Evolutionary conservation across 2,797 vertebrate genomes (phyloP), one percentile per base, ranked within the genome.

Genomic region (Paramormyrops hopkinsi): DNA sequence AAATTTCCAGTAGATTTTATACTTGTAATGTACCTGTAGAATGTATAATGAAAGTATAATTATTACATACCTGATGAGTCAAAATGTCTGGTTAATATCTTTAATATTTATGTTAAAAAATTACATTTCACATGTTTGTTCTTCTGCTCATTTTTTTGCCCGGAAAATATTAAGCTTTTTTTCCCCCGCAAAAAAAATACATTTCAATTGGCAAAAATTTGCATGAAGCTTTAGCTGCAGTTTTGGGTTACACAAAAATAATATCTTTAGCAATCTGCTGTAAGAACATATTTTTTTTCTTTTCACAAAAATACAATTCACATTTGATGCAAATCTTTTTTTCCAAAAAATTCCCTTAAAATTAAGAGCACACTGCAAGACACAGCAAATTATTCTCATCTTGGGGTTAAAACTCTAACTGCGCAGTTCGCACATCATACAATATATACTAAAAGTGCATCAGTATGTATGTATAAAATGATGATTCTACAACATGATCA

Each of bases 121-220:
- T 91, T 88, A 59, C 89, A 91, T 93, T 92, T 19, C 25, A 54
- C 14, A 48, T 29, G 2, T 53, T 86, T 86, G 48, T 86, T 86
- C 84, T 54, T 86, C 22, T 86, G 84, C 48, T 33, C 17, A 54
- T 86, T 53, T 48, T 90, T 50, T 89, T n/a, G 29, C 54, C 59
- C 93, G 91, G 91, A 96, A 96, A 95, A 96, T 94, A 95, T 91
- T 79, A 79, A 90, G 93, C 93, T 93, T 59, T 92, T 62, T 92
- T 90, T 91, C 90, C 90, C 93, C 91, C 91, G 82, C 90, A 93
- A 96, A 98, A 97, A 46, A 86, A 73, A 84, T 97, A 97, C 97
- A 96, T 97, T 93, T 95, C 93, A 95, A 96, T 97, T 97, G 97
- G 97, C 97, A 98, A 98, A 88, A 62, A 96, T 97, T 94, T 94